These are phyloP conservation scores for Sylvilagus floridanus DNA, from an alignment of 2,797 vertebrate genomes.

Conservation along the genomic window DNA sequence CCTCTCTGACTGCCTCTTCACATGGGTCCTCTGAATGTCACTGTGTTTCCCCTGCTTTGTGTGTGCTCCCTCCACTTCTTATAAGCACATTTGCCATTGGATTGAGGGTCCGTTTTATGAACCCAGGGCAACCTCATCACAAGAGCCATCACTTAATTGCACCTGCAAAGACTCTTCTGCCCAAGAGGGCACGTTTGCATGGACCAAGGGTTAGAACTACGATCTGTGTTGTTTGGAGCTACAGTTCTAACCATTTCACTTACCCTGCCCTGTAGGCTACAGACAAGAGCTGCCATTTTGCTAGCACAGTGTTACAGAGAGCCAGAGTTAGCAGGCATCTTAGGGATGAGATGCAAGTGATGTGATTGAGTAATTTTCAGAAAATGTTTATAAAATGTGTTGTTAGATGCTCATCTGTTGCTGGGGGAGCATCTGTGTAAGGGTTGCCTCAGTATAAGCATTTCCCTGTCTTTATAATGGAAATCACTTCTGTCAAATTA, in stretches of 20 bases:
- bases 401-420: not conserved
- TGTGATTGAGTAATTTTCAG: not conserved
- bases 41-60: not conserved
- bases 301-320: no score
- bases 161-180: not conserved
- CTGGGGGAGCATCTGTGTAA: not conserved
- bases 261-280: not conserved
- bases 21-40: not conserved
- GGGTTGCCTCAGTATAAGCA: not conserved
- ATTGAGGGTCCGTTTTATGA: not conserved
- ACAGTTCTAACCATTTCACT: not conserved
- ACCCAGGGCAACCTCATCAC: not conserved
- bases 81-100: not conserved
- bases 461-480: not conserved
- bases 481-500: constrained; percentile 5
- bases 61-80: not conserved
- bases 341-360: not conserved
- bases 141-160: not conserved
- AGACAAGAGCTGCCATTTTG: not conserved
- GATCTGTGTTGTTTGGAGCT: not conserved
- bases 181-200: not conserved
- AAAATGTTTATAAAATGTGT: not conserved
- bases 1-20: not conserved
- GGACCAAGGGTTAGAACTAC: not conserved
- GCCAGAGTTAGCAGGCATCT: no score